phyloP scores from a whole-genome alignment of 2,797 vertebrate genomes.

The Graptemys geographica region DNA sequence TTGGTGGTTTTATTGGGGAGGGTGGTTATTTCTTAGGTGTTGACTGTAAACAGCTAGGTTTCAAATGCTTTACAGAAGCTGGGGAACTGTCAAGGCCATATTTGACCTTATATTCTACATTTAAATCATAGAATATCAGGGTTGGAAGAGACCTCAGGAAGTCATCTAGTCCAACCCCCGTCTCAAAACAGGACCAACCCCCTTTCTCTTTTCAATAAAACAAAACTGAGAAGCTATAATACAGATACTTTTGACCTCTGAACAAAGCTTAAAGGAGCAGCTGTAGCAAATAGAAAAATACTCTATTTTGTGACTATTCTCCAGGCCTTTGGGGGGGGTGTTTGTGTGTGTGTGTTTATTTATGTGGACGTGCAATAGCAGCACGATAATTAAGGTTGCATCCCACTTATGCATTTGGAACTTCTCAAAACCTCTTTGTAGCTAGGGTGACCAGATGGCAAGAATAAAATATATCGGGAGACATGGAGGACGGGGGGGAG shows the following conservation, averaged over 20 bases:
- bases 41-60: background rate
- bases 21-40: background rate
- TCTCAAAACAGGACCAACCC: no score
- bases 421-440: background rate
- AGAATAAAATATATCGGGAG: no score
- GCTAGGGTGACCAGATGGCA: no score
- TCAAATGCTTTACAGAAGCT: background rate
- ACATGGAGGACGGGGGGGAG: rapidly evolving
- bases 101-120: background rate
- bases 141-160: no score
- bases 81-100: background rate
- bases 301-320: background rate
- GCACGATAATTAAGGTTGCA: rapidly evolving
- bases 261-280: background rate
- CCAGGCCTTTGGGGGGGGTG: rapidly evolving
- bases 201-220: background rate
- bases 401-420: rapidly evolving
- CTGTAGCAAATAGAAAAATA: background rate
- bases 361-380: rapidly evolving
- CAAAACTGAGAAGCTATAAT: background rate
- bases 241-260: background rate
- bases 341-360: background rate
- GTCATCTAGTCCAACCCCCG: no score
- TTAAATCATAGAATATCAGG: no score
- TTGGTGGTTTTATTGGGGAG: background rate